A percentile compares a stretch with the other conserved stretches of the same genome.
Conservation (phyloP, 1,140 invertebrate genomes). For the Drosophila pseudoobscura region DNA sequence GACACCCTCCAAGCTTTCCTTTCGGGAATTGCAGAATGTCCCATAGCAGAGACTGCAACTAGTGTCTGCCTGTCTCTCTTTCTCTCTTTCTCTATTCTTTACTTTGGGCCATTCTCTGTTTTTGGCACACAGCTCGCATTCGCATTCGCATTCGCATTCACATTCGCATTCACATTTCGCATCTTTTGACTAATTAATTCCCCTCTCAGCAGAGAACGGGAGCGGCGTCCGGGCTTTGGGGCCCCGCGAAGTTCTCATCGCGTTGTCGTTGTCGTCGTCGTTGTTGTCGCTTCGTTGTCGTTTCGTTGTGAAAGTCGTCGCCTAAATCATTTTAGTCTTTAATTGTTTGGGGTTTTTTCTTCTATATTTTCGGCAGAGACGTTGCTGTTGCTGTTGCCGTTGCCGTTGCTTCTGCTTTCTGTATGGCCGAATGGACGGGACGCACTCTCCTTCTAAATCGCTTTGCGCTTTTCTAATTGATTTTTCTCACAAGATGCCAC, state of each 20-base stretch:
- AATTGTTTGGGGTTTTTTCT: conserved; percentile 58
- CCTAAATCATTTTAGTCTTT: conserved; percentile 55
- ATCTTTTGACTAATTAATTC: conserved; percentile 62
- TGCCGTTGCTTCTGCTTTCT: conserved; percentile 14
- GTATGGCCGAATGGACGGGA: not conserved
- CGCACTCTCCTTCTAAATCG: conserved; percentile 51
- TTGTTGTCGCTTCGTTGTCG: conserved; percentile 7
- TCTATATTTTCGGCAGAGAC: conserved; percentile 31
- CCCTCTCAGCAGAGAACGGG: conserved; percentile 30
- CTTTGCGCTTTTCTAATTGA: conserved; percentile 77
- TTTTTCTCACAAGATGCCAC: conserved; percentile 63
- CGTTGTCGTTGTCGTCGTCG: conserved; percentile 8
- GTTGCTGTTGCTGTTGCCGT: not conserved
- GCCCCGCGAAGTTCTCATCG: conserved; percentile 21
- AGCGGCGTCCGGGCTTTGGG: not conserved
- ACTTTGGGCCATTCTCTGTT: conserved; percentile 23
- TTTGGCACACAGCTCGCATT: conserved; percentile 18
- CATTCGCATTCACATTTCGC: conserved; percentile 25
- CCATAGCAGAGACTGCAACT: not conserved
- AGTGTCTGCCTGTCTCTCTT: not conserved
- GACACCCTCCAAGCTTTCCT: not conserved
- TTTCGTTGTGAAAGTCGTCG: conserved; percentile 63
- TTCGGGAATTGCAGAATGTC: not conserved
- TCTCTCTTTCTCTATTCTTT: not conserved
- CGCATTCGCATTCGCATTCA: conserved; percentile 21